A percentile compares a stretch with the other conserved stretches of the same genome.
These are phyloP conservation scores for Teleiodes luculella DNA, from an alignment of 2,888 invertebrate genomes.

Conservation along the genomic window DNA sequence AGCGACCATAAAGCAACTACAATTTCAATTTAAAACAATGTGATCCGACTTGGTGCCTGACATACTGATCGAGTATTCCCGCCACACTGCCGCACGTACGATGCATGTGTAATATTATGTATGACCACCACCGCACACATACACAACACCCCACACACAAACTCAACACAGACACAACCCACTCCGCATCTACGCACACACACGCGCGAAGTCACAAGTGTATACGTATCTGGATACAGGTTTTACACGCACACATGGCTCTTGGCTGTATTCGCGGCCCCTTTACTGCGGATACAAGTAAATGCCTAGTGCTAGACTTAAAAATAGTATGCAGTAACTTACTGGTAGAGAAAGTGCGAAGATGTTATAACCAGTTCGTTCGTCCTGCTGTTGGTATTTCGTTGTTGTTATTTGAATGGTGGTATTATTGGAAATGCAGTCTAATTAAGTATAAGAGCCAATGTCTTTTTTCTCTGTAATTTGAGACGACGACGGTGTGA, in stretches of 20 bases:
- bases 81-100: conserved; percentile 47
- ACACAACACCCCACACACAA: neutral
- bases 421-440: too few relatives aligned
- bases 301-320: conserved; percentile 3
- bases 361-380: neutral
- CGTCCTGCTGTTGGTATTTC: neutral
- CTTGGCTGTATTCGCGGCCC: conserved; percentile 43
- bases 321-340: conserved; percentile 4
- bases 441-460: too few relatives aligned
- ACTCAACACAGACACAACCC: neutral
- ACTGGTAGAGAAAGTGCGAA: neutral
- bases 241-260: conserved; percentile 15
- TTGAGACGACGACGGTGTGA: too few relatives aligned
- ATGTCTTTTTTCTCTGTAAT: too few relatives aligned
- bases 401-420: too few relatives aligned
- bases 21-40: neutral
- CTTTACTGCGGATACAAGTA: conserved; percentile 28
- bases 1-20: neutral
- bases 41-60: conserved; percentile 35
- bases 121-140: conserved; percentile 6
- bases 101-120: conserved; percentile 34
- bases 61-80: conserved; percentile 63
- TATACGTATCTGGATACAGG: neutral
- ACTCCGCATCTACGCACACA: neutral
- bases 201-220: neutral